phyloP scores from a whole-genome alignment of 92 coral and sea anemone species.

The Desmophyllum pertusum region DNA sequence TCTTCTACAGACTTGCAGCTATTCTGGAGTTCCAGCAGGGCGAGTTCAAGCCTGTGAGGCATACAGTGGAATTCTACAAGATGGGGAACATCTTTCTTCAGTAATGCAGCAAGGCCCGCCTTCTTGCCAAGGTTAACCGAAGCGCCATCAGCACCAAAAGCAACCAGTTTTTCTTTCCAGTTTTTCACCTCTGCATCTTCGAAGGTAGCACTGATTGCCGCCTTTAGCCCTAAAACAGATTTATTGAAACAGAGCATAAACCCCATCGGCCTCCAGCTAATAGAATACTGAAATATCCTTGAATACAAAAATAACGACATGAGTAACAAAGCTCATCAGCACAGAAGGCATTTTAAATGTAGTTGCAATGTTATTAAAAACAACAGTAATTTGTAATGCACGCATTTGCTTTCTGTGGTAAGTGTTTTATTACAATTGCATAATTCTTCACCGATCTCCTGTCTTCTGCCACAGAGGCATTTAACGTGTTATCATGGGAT shows the following conservation, averaged over 20 bases:
- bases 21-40: constrained; percentile 41
- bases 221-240: no score
- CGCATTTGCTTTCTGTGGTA: constrained; percentile 8
- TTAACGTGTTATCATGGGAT: constrained; percentile 2
- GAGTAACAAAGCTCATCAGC: constrained; percentile 6
- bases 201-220: neutral
- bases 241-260: no score
- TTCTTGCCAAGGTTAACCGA: constrained; percentile 36
- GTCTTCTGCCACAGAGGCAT: neutral
- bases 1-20: constrained; percentile 39
- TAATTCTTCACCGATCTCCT: neutral
- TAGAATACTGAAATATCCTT: neutral
- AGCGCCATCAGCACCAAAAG: constrained; percentile 44
- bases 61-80: constrained; percentile 41
- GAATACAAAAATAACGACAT: neutral
- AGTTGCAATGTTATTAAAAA: neutral
- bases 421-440: neutral
- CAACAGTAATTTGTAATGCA: neutral
- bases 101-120: constrained; percentile 27
- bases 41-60: constrained; percentile 43
- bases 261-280: neutral
- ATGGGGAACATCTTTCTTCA: constrained; percentile 18
- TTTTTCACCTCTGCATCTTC: constrained; percentile 9
- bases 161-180: constrained; percentile 33
- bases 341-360: neutral